A percentile compares a stretch with the other conserved stretches of the same genome.
Evolutionary conservation across 2,888 invertebrate species (phyloP).

Genomic region (Deroplatys truncata): DNA sequence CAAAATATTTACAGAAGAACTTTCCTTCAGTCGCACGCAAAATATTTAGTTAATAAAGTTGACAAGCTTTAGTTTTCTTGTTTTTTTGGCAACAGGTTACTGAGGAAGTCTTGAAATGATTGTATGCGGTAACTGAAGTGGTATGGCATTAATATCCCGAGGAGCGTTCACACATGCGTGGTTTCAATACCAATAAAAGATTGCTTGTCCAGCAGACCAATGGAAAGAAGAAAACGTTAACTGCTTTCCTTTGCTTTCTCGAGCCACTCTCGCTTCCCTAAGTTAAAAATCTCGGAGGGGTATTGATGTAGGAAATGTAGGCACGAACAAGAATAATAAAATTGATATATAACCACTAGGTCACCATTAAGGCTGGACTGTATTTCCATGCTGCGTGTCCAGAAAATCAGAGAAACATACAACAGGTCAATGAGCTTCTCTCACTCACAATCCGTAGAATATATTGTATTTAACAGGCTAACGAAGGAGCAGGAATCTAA

Average conservation of each 20-base stretch:
- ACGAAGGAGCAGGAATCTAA: too few relatives aligned
- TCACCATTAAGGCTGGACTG: background rate
- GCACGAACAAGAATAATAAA: conserved; percentile 3
- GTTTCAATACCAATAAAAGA: background rate
- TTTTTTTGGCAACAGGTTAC: too few relatives aligned
- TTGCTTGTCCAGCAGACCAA: background rate
- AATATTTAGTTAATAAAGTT: too few relatives aligned
- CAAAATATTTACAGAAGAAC: too few relatives aligned
- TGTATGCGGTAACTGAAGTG: too few relatives aligned
- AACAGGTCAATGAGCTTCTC: background rate
- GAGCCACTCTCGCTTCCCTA: background rate
- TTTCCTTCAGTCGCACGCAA: too few relatives aligned
- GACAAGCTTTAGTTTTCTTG: too few relatives aligned
- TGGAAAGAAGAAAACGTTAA: background rate
- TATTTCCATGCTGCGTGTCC: background rate
- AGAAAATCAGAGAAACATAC: background rate
- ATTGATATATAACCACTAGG: background rate
- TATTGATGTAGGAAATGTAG: background rate
- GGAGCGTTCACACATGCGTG: background rate
- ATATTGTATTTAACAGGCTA: too few relatives aligned
- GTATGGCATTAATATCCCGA: too few relatives aligned
- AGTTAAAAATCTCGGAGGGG: background rate
- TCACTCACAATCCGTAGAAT: too few relatives aligned
- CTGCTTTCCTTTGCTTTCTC: background rate
- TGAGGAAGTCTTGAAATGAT: too few relatives aligned